These are phyloP conservation scores for Antennarius maculatus DNA, from an alignment of 2,797 vertebrate species.

Conservation along the genomic window DNA sequence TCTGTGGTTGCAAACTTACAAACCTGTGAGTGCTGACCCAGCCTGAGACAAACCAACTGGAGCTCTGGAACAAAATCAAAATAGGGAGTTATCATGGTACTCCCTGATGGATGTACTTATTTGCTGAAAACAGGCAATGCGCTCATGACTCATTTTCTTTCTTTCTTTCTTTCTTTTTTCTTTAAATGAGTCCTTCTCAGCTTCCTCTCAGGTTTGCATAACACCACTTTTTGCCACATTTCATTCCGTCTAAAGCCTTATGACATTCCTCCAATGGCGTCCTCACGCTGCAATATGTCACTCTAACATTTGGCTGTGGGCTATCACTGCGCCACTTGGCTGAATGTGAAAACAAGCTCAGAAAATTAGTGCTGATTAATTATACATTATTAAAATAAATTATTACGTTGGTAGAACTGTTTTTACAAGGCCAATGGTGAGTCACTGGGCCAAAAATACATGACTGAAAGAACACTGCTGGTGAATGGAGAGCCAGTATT, in stretches of 20 bases:
- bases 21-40: neutral
- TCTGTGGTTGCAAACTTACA: neutral
- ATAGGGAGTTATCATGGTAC: neutral
- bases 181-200: neutral
- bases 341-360: constrained; percentile 46
- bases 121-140: neutral
- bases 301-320: constrained; percentile 23
- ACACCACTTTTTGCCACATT: neutral
- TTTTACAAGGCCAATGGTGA: constrained; percentile 57
- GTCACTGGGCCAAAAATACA: constrained; percentile 58
- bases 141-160: too few relatives aligned
- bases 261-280: constrained; percentile 7
- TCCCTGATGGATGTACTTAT: neutral
- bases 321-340: constrained; percentile 24
- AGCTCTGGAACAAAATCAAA: constrained; percentile 5
- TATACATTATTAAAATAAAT: constrained; percentile 51
- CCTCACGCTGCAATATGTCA: constrained; percentile 20
- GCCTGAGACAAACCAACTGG: neutral
- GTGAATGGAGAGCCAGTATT: constrained; percentile 42
- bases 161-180: neutral
- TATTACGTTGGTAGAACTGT: constrained; percentile 51
- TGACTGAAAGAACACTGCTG: constrained; percentile 29
- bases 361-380: constrained; percentile 58
- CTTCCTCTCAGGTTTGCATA: neutral
- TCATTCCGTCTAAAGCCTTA: neutral